Base-by-base conservation (phyloP, 1,140 invertebrate genomes). In the Oryctes rhinoceros region DNA sequence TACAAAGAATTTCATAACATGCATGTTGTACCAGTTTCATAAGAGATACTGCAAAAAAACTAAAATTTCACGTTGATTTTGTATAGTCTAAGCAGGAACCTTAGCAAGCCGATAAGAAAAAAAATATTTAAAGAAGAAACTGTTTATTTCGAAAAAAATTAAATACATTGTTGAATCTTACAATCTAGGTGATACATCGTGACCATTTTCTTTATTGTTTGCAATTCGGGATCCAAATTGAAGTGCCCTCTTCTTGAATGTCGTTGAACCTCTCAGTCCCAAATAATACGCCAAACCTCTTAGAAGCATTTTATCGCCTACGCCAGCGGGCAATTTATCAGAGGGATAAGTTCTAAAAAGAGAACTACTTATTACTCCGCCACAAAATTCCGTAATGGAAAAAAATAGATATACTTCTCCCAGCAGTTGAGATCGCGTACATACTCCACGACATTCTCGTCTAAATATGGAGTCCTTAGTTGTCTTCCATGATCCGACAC, bases 171-270 rank as follows among this genome's bases (percentile, higher is more conserved):
- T 44, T 59, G 30, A 9, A 62, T 11, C 24, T 75, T 79, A 81
- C 62, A 87, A 82, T 81, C 85, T 81, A 35, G 83, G 81, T 20
- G 94, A 96, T 74, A 93, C 83, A 86, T 97, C 92, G 82, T 91
- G 91, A 20, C 95, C 97, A 88, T 96, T 98, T 89, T 98, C 95
- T 88, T 96, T 97, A 59, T 92, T 91, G 88, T 98, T 96, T 4
- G 98, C 97, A 84, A 99, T 98, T 85, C 95, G 91, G 0, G 97
- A 97, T n/a, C 98, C 98, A 92, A 99, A 99, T 88, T 99, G 98
- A 76, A 99, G 93, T 15, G 98, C 98, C 88, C 96, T 87, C 88
- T 99, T 99, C 65, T 95, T 95, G 71, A 96, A 91, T 71, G 87
- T 86, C 0, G 94, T 92, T 20, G 93, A 92, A 71, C 90, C 87